Base-by-base conservation (phyloP, 2,888 invertebrate genomes). In the Cerceris rybyensis region DNA sequence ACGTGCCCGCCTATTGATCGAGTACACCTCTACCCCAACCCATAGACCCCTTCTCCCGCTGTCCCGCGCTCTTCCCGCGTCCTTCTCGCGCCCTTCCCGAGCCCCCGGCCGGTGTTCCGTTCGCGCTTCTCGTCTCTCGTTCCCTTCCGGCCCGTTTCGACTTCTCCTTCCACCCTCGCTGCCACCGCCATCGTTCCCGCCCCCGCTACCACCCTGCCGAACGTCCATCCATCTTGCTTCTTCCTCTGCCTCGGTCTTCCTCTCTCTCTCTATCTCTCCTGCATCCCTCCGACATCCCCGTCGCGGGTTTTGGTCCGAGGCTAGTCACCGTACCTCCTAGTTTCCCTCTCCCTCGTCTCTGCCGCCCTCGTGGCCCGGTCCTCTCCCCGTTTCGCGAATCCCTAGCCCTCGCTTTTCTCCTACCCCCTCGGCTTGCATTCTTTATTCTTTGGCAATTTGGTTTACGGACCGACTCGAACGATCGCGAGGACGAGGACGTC, bases 1-100 rank as follows among this genome's bases (percentile, higher is more conserved):
- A 88, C 86, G 82, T 84, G 85, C 87, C 84, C 86, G 86, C 81
- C 86, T 91, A 90, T 91, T 87, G 90, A 91, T 91, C 89, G 89
- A 85, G 78, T 81, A 70, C 72, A 74, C 70, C 68, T 78, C 80
- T 75, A 70, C 65, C 66, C 42, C 77, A 52, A 64, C 49, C 61
- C 63, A 50, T 59, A 42, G 39, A 39, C 55, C 58, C 28, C 43
- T 61, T 4, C 52, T 8, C 43, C 60, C 39, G 52, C 16, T 13
- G 7, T 54, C 41, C 65, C 69, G 14, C 57, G 41, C 49, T 74
- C 61, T 59, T 64, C 68, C 43, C 59, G 2, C 67, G 8, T 52
- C 61, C 54, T 14, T 9, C 55, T 16, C 50, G 11, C 64, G 16
- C 65, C 17, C 43, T 52, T n/a, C 58, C 66, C 42, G 13, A 13